These are phyloP conservation scores for Falco berigora DNA, from an alignment of 2,797 vertebrate species.

Conservation along the genomic window DNA sequence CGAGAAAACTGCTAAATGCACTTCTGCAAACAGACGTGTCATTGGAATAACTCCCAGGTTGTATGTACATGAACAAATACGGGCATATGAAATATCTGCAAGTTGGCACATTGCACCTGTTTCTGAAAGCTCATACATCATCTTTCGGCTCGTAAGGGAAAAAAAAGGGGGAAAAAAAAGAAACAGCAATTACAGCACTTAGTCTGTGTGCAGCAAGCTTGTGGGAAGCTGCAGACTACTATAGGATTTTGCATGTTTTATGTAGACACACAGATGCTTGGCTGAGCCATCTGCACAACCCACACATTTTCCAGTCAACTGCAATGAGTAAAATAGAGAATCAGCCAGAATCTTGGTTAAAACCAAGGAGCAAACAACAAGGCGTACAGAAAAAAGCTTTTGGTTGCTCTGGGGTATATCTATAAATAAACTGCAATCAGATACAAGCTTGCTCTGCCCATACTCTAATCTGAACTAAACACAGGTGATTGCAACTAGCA, in stretches of 20 bases:
- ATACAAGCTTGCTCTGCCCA: not conserved
- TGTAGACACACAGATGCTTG: not conserved
- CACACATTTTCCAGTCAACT: conserved; percentile 18
- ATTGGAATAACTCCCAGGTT: not conserved
- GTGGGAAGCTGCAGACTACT: not conserved
- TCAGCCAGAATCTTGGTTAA: not conserved
- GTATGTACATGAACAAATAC: not conserved
- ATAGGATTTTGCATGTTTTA: conserved; percentile 3
- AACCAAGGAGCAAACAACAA: not conserved
- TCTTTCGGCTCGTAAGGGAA: not conserved
- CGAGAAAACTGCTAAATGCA: not conserved
- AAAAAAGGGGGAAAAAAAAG: not conserved
- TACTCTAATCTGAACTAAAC: not conserved
- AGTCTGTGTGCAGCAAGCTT: not conserved
- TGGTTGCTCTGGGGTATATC: not conserved
- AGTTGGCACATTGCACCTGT: not conserved
- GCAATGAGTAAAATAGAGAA: conserved; percentile 60
- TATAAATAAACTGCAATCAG: conserved; percentile 53
- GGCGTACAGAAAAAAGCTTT: not conserved
- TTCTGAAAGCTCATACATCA: not conserved
- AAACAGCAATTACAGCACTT: not conserved
- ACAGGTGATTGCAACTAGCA: not conserved
- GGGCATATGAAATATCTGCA: not conserved
- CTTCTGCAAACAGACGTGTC: not conserved
- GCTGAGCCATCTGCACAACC: conserved; percentile 45